These are phyloP conservation scores for Apodemia zela DNA, from an alignment of 2,888 invertebrate genomes.

Conservation along the genomic window DNA sequence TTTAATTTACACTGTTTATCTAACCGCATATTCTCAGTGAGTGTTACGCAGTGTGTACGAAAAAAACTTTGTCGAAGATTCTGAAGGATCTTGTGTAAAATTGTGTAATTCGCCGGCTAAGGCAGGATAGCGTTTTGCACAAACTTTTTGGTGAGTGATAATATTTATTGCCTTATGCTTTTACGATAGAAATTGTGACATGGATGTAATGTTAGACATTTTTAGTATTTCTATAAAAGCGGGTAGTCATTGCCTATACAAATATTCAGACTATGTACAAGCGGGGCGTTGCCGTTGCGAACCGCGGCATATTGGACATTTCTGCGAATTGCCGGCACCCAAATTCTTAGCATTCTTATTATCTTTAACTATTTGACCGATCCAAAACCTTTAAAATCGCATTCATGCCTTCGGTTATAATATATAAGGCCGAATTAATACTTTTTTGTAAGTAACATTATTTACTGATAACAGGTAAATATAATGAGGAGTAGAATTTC, in stretches of 20 bases:
- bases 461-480: too few relatives aligned
- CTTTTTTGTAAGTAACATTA: not conserved
- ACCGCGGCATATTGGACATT: constrained; percentile 52
- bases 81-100: constrained; percentile 79
- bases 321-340: constrained; percentile 58
- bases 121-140: constrained; percentile 74
- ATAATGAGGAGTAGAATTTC: too few relatives aligned
- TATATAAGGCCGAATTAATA: not conserved
- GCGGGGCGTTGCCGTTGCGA: constrained; percentile 63
- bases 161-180: constrained; percentile 33
- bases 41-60: constrained; percentile 80
- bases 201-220: constrained; percentile 22
- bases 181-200: constrained; percentile 14
- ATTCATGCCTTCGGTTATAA: not conserved
- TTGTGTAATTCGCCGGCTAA: constrained; percentile 76
- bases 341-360: constrained; percentile 47
- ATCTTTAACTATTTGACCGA: constrained; percentile 25
- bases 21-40: constrained; percentile 79
- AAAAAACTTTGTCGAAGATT: constrained; percentile 81
- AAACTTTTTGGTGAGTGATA: constrained; percentile 73
- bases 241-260: constrained; percentile 37
- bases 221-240: constrained; percentile 29
- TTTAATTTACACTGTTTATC: constrained; percentile 77
- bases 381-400: not conserved
- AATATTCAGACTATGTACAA: constrained; percentile 31